Evolutionary conservation across 2,113 vertebrate genomes (phyloP).

Genomic region (Silurus glanis): DNA sequence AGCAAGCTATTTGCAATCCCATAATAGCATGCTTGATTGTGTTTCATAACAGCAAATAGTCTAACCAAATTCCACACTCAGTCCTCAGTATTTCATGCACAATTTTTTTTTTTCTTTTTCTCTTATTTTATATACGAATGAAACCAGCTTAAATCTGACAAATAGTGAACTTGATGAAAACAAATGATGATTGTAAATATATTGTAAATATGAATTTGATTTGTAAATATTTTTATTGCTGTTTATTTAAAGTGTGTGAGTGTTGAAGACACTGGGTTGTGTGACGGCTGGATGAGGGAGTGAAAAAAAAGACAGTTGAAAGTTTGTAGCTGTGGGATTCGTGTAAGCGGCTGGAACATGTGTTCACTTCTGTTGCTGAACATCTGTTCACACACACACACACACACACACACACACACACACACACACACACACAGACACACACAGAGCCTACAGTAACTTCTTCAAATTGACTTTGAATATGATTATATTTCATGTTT

Average conservation of each 20-base stretch:
- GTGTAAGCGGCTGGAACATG: not conserved
- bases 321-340: slow-evolving; percentile 1
- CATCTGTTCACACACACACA: slow-evolving; percentile 3
- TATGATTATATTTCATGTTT: not conserved
- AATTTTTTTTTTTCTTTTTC: not conserved
- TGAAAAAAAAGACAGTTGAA: not conserved
- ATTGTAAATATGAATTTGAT: too few species aligned
- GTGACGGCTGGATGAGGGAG: not conserved
- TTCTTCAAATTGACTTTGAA: slow-evolving; percentile 11
- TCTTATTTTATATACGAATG: not conserved
- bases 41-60: not conserved
- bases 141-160: not conserved
- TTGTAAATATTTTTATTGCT: not conserved
- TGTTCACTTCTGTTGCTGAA: slow-evolving; percentile 5
- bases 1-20: too few species aligned
- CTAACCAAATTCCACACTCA: not conserved
- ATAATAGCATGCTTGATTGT: too few species aligned
- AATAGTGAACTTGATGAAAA: too few species aligned
- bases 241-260: not conserved
- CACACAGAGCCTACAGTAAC: slow-evolving; percentile 12
- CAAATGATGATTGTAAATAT: too few species aligned
- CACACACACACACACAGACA: slow-evolving; percentile 6
- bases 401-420: not conserved
- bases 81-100: not conserved
- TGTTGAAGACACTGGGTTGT: not conserved